phyloP scores from a whole-genome alignment of 2,113 vertebrate genomes.

The Plotosus lineatus region DNA sequence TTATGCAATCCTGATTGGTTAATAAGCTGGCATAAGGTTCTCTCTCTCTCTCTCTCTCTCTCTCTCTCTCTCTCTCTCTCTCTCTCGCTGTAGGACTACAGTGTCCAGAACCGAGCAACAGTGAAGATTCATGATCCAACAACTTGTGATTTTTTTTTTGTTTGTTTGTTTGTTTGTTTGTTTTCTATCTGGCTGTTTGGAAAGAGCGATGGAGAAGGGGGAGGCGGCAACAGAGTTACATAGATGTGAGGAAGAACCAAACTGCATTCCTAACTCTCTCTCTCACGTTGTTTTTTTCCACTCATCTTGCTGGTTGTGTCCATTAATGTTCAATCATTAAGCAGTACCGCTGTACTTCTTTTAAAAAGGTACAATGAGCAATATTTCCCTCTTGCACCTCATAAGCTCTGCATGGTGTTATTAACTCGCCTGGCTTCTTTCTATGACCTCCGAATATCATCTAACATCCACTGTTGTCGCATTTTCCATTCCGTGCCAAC shows the following conservation, averaged over 20 bases:
- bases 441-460: conserved; percentile 5
- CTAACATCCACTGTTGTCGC: neutral
- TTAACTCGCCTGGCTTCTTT: neutral
- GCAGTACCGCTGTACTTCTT: conserved; percentile 57
- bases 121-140: conserved; percentile 67
- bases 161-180: too few relatives aligned
- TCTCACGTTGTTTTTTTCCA: conserved; percentile 7
- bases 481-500: neutral
- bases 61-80: conserved; percentile 13
- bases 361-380: conserved; percentile 39
- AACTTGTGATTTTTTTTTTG: neutral
- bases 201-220: neutral
- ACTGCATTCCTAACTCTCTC: neutral
- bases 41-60: conserved; percentile 21
- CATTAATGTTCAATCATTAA: neutral
- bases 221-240: conserved; percentile 34
- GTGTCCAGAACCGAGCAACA: conserved; percentile 62
- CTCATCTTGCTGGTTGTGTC: neutral
- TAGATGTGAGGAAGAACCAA: neutral
- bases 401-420: neutral
- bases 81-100: conserved; percentile 63
- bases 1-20: conserved; percentile 43
- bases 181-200: conserved; percentile 1
- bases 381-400: conserved; percentile 1
- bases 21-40: conserved; percentile 19